Percentiles rank a stretch among this genome's conserved stretches.
These are phyloP conservation scores for Siniperca scherzeri DNA, from an alignment of 2,797 vertebrate genomes.

Conservation along the genomic window DNA sequence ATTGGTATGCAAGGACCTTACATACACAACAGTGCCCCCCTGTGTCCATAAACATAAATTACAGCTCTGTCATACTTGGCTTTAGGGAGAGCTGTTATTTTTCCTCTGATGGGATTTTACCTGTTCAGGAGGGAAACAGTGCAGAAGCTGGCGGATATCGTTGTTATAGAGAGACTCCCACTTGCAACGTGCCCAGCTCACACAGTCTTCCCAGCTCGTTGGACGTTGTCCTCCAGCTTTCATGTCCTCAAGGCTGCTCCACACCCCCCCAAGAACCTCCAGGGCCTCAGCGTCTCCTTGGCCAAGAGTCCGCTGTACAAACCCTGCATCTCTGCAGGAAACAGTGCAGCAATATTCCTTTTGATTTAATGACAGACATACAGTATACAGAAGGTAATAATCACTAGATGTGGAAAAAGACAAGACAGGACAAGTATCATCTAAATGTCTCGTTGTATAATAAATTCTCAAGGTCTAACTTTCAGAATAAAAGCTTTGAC, in stretches of 20 bases:
- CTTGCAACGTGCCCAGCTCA: conserved; percentile 87
- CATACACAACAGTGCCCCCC: conserved; percentile 57
- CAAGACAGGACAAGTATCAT: not conserved
- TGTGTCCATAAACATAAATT: conserved; percentile 47
- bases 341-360: not conserved
- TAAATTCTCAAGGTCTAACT: not conserved
- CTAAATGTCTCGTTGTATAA: not conserved
- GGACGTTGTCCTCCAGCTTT: conserved; percentile 80
- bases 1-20: not conserved
- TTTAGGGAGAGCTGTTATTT: not conserved
- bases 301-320: conserved; percentile 69
- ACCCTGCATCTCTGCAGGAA: conserved; percentile 81
- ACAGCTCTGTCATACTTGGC: not conserved
- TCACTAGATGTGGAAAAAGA: not conserved
- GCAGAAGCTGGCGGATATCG: conserved; percentile 86
- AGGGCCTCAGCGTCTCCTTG: conserved; percentile 76
- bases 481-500: conserved; percentile 11
- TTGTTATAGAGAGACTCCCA: conserved; percentile 89
- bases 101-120: conserved; percentile 73
- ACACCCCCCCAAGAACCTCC: conserved; percentile 81
- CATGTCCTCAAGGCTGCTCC: conserved; percentile 70
- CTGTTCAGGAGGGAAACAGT: conserved; percentile 82
- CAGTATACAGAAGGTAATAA: conserved; percentile 6
- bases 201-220: conserved; percentile 86
- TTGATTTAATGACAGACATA: conserved; percentile 17